phyloP scores from a whole-genome alignment of 2,113 vertebrate species.

The Dascyllus trimaculatus region DNA sequence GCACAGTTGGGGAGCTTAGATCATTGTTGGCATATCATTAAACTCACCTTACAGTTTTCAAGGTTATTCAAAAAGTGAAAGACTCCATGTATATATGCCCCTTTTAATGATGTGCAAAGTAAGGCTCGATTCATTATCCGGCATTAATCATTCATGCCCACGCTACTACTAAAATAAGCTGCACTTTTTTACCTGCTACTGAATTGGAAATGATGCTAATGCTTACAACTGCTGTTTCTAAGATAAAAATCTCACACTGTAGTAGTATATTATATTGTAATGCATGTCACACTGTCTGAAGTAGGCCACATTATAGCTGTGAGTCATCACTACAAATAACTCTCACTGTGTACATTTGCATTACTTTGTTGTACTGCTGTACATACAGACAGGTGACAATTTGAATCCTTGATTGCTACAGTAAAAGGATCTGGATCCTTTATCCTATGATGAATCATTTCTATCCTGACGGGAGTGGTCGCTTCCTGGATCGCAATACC shows the following conservation, averaged over 20 bases:
- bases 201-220: constrained; percentile 40
- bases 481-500: too few relatives aligned
- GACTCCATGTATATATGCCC: constrained; percentile 37
- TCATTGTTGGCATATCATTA: constrained; percentile 58
- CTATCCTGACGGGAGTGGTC: too few relatives aligned
- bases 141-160: constrained; percentile 61
- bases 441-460: too few relatives aligned
- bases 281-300: constrained; percentile 11
- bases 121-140: constrained; percentile 50
- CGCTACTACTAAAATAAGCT: constrained; percentile 22
- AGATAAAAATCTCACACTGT: constrained; percentile 22
- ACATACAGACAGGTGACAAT: too few relatives aligned
- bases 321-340: constrained; percentile 4
- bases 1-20: constrained; percentile 7
- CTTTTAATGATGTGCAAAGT: constrained; percentile 64
- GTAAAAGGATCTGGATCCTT: too few relatives aligned
- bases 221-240: constrained; percentile 10
- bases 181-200: constrained; percentile 41
- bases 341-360: neutral
- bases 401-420: too few relatives aligned
- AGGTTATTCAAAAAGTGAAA: constrained; percentile 63
- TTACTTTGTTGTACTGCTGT: too few relatives aligned
- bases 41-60: constrained; percentile 45
- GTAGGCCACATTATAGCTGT: neutral
- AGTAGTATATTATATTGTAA: neutral